A percentile compares a stretch with the other conserved stretches of the same genome.
phyloP scores from a whole-genome alignment of 1,140 invertebrate genomes.

The Brachionus koreanus region DNA sequence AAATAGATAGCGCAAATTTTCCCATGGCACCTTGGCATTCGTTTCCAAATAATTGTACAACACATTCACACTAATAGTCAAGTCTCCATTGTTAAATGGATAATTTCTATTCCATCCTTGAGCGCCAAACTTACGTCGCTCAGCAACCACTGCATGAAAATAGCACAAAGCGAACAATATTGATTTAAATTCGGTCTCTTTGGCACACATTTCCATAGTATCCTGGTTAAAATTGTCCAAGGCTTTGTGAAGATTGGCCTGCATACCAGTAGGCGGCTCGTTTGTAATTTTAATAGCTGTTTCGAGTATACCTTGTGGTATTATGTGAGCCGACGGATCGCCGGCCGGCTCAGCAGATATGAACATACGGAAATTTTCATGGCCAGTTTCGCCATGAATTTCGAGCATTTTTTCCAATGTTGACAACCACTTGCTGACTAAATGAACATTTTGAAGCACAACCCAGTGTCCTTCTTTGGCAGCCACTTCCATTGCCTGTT shows the following conservation, averaged over 20 bases:
- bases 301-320: conserved; percentile 87
- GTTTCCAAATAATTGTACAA: conserved; percentile 90
- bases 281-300: conserved; percentile 95
- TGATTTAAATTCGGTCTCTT: conserved; percentile 90
- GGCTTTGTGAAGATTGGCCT: conserved; percentile 90
- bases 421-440: conserved; percentile 84
- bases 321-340: conserved; percentile 78
- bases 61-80: conserved; percentile 89
- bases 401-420: conserved; percentile 86
- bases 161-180: conserved; percentile 90
- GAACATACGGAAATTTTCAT: conserved; percentile 78
- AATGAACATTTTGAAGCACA: conserved; percentile 66
- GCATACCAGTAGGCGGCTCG: conserved; percentile 91
- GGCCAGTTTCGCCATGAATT: conserved; percentile 66
- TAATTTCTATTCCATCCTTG: conserved; percentile 62
- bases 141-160: conserved; percentile 91
- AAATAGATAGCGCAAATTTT: conserved; percentile 85
- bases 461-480: conserved; percentile 88
- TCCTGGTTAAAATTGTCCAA: conserved; percentile 86
- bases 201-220: conserved; percentile 86
- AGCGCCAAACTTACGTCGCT: conserved; percentile 64
- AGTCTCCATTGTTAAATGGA: conserved; percentile 78
- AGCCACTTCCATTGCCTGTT: conserved; percentile 80
- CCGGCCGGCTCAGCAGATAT: conserved; percentile 88
- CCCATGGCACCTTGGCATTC: conserved; percentile 69